Evolutionary conservation across 2,113 vertebrate genomes (phyloP).

Genomic region (Shinisaurus crocodilurus): DNA sequence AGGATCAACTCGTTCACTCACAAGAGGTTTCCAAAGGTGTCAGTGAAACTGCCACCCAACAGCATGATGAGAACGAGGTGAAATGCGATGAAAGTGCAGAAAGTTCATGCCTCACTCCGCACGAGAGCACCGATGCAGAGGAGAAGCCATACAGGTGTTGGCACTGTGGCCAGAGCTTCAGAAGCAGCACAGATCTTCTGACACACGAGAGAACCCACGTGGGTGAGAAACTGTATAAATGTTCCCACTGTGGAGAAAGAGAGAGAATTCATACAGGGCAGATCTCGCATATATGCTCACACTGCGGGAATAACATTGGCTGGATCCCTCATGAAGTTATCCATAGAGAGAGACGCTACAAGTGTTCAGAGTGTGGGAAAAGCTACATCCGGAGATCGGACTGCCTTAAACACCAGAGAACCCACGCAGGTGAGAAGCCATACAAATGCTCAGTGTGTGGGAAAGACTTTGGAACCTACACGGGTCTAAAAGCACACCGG

Average conservation of each 20-base stretch:
- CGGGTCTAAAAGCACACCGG: neutral
- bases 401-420: conserved; percentile 50
- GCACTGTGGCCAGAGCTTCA: too few relatives aligned
- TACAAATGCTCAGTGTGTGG: conserved; percentile 31
- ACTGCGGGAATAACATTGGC: conserved; percentile 57
- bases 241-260: conserved; percentile 69
- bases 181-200: too few relatives aligned
- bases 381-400: conserved; percentile 42
- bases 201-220: too few relatives aligned
- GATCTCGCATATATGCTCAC: conserved; percentile 47
- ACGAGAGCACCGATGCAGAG: conserved; percentile 33
- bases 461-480: conserved; percentile 11
- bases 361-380: conserved; percentile 51
- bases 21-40: neutral
- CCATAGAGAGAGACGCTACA: conserved; percentile 33
- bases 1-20: too few relatives aligned
- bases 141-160: conserved; percentile 48
- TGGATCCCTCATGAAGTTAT: conserved; percentile 44
- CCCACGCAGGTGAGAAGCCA: conserved; percentile 34
- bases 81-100: neutral
- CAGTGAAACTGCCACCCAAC: neutral
- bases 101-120: too few relatives aligned
- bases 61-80: neutral
- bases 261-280: conserved; percentile 55
- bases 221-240: too few relatives aligned